phyloP scores from a whole-genome alignment of 2,797 vertebrate genomes.

The Halcyon badia region DNA sequence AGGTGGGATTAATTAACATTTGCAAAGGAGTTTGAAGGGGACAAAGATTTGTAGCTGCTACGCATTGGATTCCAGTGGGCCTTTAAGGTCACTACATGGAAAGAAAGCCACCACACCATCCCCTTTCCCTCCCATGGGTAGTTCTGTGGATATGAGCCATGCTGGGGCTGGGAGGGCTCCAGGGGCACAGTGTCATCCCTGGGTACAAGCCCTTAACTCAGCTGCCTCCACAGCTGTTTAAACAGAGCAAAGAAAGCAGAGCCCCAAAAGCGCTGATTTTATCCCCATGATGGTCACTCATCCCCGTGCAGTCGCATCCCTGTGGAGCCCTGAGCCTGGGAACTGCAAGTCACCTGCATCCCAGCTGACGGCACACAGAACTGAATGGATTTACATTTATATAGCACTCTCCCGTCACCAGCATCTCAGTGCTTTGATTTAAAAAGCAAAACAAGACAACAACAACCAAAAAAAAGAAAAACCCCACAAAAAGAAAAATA shows the following conservation, averaged over 20 bases:
- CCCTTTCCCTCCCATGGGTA: background rate
- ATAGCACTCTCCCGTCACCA: background rate
- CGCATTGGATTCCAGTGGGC: background rate
- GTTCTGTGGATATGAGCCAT: accelerated
- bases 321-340: background rate
- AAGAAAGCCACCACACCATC: background rate
- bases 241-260: background rate
- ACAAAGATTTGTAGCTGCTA: background rate
- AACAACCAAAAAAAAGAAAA: background rate
- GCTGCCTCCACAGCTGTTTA: accelerated
- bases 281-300: accelerated
- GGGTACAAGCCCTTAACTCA: background rate
- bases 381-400: background rate
- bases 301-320: accelerated
- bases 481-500: background rate
- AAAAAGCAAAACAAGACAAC: background rate
- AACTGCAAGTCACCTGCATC: background rate
- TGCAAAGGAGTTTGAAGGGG: background rate
- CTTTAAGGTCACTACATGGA: background rate
- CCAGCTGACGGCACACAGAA: background rate
- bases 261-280: background rate
- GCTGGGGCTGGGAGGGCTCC: background rate
- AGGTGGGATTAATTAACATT: background rate
- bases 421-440: background rate
- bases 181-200: background rate